Evolutionary conservation across 2,113 vertebrate genomes (phyloP).

Genomic region (Mustela lutreola): DNA sequence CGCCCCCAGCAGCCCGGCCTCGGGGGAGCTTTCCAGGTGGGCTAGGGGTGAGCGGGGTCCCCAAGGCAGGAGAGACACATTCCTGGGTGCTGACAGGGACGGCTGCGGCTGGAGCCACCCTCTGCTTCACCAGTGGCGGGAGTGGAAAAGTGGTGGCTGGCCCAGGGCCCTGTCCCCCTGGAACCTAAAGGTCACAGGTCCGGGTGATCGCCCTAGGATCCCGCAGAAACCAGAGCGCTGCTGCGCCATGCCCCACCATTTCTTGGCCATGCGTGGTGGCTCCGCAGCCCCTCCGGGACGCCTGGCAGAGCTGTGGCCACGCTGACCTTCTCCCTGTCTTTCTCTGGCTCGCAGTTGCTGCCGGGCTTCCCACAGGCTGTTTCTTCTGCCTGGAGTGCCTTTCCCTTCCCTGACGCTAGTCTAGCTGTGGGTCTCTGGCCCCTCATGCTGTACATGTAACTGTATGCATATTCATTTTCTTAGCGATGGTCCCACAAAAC

Average conservation of each 20-base stretch:
- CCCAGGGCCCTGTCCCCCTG: neutral
- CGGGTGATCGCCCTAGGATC: neutral
- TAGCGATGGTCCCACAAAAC: neutral
- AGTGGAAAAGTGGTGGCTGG: neutral
- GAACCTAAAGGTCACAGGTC: neutral
- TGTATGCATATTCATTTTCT: neutral
- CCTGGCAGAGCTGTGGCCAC: neutral
- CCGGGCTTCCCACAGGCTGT: neutral
- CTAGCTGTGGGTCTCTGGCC: neutral
- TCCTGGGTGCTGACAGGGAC: neutral
- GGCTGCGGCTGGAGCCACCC: neutral
- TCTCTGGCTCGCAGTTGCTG: neutral
- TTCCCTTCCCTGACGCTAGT: neutral
- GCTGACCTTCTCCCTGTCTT: neutral
- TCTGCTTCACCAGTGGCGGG: rapidly evolving
- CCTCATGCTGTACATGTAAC: neutral
- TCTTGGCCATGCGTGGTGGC: neutral
- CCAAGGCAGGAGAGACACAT: too few relatives aligned
- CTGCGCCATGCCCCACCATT: rapidly evolving
- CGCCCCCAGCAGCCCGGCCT: neutral
- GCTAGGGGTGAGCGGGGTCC: neutral
- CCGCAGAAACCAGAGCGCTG: neutral
- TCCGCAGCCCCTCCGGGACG: neutral
- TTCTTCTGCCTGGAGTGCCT: neutral
- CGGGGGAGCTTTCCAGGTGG: neutral